These are phyloP conservation scores for Chelon labrosus DNA, from an alignment of 2,797 vertebrate species.

Conservation along the genomic window DNA sequence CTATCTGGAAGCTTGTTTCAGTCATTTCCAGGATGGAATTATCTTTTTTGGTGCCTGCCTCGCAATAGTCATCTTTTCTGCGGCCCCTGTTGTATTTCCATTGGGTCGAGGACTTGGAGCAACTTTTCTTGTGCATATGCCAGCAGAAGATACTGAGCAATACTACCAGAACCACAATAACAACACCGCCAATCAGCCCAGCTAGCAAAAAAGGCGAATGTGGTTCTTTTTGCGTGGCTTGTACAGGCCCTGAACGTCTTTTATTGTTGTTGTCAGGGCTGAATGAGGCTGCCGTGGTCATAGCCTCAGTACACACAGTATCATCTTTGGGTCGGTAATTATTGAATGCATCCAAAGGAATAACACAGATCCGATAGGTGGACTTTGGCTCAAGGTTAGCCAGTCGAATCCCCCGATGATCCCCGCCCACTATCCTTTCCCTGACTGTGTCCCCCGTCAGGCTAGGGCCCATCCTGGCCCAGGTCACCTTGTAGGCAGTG, in stretches of 20 bases:
- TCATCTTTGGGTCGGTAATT: conserved; percentile 89
- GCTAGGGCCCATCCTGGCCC: conserved; percentile 95
- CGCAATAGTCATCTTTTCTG: conserved; percentile 95
- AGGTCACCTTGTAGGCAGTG: conserved; percentile 93
- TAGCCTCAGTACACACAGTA: conserved; percentile 91
- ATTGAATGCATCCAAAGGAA: conserved; percentile 92
- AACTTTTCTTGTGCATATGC: conserved; percentile 94
- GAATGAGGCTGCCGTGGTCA: conserved; percentile 81
- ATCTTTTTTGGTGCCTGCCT: conserved; percentile 97
- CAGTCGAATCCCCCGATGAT: conserved; percentile 88
- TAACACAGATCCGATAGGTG: conserved; percentile 93
- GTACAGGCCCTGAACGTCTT: conserved; percentile 87
- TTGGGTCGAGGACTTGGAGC: conserved; percentile 86
- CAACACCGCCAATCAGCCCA: conserved; percentile 91
- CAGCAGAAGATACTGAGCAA: conserved; percentile 90
- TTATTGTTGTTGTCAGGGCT: conserved; percentile 90
- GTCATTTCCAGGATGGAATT: conserved; percentile 99
- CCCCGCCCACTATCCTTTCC: conserved; percentile 91
- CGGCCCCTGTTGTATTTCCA: conserved; percentile 96
- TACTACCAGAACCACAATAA: conserved; percentile 90
- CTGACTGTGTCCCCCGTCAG: conserved; percentile 90
- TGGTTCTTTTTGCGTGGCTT: conserved; percentile 89
- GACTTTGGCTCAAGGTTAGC: conserved; percentile 91
- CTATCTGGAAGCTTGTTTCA: conserved; percentile 97
- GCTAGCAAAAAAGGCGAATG: conserved; percentile 91